phyloP scores from a whole-genome alignment of 2,888 invertebrate species.

The Lepidocyrtoides sp. region DNA sequence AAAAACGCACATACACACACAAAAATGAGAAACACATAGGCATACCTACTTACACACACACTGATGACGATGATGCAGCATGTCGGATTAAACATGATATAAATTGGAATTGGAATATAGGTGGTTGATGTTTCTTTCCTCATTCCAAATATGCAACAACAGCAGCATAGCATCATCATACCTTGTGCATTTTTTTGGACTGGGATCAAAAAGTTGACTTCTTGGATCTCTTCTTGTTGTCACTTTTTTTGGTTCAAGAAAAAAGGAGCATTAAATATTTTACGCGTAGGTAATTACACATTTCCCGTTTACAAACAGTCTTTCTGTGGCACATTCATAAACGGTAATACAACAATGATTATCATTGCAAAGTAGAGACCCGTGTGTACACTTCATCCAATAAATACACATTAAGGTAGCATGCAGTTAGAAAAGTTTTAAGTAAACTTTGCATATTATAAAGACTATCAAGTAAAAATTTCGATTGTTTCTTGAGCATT shows the following conservation, averaged over 20 bases:
- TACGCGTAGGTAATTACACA: conserved; percentile 60
- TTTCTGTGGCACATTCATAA: conserved; percentile 58
- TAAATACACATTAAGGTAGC: no score
- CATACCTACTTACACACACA: not conserved
- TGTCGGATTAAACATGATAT: conserved; percentile 21
- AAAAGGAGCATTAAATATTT: conserved; percentile 12
- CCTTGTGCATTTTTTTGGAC: conserved; percentile 62
- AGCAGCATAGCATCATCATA: conserved; percentile 22
- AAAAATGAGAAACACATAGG: no score
- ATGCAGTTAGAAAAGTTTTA: no score
- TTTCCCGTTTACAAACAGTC: conserved; percentile 44
- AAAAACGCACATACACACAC: not conserved
- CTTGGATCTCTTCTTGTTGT: conserved; percentile 41
- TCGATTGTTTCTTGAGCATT: no score
- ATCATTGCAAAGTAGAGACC: no score
- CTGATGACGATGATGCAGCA: conserved; percentile 13
- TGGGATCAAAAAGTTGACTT: conserved; percentile 62
- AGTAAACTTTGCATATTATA: no score
- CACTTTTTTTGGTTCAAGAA: conserved; percentile 33
- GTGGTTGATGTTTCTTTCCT: conserved; percentile 27
- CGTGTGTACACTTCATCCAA: no score
- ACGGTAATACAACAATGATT: no score
- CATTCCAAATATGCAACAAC: conserved; percentile 63
- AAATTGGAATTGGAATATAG: conserved; percentile 41
- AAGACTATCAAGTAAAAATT: no score